Evolutionary conservation across 2,113 vertebrate species (phyloP), one percentile per base, ranked within the genome.

Genomic region (Camelus dromedarius): DNA sequence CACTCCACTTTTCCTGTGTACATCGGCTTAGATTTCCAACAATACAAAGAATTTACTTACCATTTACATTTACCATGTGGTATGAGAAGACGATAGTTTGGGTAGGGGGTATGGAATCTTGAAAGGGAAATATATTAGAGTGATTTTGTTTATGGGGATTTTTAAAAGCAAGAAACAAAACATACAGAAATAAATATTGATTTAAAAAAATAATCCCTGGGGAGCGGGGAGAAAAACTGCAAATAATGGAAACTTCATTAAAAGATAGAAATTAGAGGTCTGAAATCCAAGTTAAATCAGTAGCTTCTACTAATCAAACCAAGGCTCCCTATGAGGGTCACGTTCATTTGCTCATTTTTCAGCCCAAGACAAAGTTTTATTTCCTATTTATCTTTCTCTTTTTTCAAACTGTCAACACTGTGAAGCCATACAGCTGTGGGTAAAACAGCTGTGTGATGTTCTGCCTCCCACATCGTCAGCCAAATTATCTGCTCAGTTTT

Each of bases 361-460:
- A 93, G 87, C 94, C 90, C 82, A 88, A 91, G 97, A 95, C 94
- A 88, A 96, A 91, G 76, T 95, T 97, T 95, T 96, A 95, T 96
- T 96, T 93, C 79, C 88, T 96, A 92, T 95, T 92, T 83, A 48
- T 91, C 91, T 76, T 58, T 79, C 82, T 87, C 35, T 89, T 89
- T 93, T 93, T 96, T 69, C 86, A 96, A 90, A 96, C 96, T 90
- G 95, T 97, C 97, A 96, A 67, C 97, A 97, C 89, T 92, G 96
- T 93, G 96, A 97, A 98, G 96, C 91, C 87, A 76, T 96, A 94
- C 98, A 98, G 98, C 98, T 98, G 98, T 93, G 96, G 70, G 60
- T 67, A 91, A 97, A 95, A 93, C 98, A 98, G 97, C 97, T 98
- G 97, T 94, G 89, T 83, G 93, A 87, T 91, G 73, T 20, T 95